phyloP scores from a whole-genome alignment of 2,888 invertebrate species.

The Mellilla xanthometata region DNA sequence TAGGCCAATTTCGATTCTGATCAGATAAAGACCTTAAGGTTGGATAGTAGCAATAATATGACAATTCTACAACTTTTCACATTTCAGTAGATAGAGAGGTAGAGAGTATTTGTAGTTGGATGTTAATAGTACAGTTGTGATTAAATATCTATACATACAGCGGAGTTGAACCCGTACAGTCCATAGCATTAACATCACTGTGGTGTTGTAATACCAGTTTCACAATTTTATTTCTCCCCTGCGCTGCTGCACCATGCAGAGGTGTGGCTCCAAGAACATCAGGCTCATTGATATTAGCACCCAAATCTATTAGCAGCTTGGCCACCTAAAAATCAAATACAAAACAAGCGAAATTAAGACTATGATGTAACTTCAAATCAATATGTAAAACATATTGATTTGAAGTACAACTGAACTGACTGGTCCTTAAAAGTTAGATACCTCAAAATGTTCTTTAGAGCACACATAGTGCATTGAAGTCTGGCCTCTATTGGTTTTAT shows the following conservation, averaged over 20 bases:
- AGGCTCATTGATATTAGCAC: conserved; percentile 86
- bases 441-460: conserved; percentile 90
- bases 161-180: conserved; percentile 89
- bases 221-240: conserved; percentile 86
- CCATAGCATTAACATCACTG: conserved; percentile 82
- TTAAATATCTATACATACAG: conserved; percentile 76
- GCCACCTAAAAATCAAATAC: conserved; percentile 85
- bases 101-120: too few species aligned
- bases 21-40: too few species aligned
- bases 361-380: neutral
- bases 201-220: conserved; percentile 84
- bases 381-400: too few species aligned
- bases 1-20: too few species aligned
- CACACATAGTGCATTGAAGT: conserved; percentile 93
- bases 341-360: too few species aligned
- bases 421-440: conserved; percentile 48
- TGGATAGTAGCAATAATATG: too few species aligned
- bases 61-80: too few species aligned
- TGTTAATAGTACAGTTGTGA: too few species aligned
- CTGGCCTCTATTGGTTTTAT: conserved; percentile 88
- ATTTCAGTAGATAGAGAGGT: too few species aligned
- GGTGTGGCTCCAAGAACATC: conserved; percentile 89
- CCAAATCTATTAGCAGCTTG: conserved; percentile 84
- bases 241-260: conserved; percentile 91
- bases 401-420: too few species aligned